Conservation (phyloP, 2,888 invertebrate genomes). For the Lasioglossum villosulum region DNA sequence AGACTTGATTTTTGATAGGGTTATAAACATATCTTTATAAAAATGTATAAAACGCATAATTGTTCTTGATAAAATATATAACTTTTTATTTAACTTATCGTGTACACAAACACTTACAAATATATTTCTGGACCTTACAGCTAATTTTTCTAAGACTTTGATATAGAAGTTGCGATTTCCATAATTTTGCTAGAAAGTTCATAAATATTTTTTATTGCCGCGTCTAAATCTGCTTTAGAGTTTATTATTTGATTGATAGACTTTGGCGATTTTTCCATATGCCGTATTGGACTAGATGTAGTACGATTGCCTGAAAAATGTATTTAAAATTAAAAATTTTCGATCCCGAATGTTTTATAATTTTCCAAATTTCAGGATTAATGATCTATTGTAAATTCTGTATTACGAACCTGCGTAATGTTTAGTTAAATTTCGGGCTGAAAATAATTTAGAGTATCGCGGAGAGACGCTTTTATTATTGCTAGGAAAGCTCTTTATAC, state of each 20-base stretch:
- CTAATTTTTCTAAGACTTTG: not conserved
- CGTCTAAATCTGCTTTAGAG: not conserved
- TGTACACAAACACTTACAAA: conserved; percentile 17
- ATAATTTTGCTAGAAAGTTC: conserved; percentile 32
- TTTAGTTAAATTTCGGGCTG: not conserved
- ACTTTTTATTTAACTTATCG: conserved; percentile 17
- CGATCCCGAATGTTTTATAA: not conserved
- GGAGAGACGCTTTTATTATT: conserved; percentile 28
- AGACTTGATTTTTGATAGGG: not conserved
- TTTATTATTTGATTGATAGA: not conserved
- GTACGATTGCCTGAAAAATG: conserved; percentile 26
- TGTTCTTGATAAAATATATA: conserved; percentile 1
- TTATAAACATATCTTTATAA: not conserved
- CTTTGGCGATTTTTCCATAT: not conserved
- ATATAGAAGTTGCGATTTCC: conserved; percentile 9
- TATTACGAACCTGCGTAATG: conserved; percentile 39
- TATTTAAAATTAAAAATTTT: not conserved
- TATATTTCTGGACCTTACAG: not conserved
- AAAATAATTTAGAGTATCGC: conserved; percentile 47
- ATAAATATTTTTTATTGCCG: conserved; percentile 29
- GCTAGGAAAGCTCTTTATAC: not conserved
- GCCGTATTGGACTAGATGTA: conserved; percentile 35
- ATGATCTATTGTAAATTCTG: not conserved
- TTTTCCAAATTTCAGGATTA: not conserved
- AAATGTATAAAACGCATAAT: not conserved